A percentile compares a stretch with the other conserved stretches of the same genome.
These are phyloP conservation scores for Upupa epops DNA, from an alignment of 2,113 vertebrate species.

Conservation along the genomic window DNA sequence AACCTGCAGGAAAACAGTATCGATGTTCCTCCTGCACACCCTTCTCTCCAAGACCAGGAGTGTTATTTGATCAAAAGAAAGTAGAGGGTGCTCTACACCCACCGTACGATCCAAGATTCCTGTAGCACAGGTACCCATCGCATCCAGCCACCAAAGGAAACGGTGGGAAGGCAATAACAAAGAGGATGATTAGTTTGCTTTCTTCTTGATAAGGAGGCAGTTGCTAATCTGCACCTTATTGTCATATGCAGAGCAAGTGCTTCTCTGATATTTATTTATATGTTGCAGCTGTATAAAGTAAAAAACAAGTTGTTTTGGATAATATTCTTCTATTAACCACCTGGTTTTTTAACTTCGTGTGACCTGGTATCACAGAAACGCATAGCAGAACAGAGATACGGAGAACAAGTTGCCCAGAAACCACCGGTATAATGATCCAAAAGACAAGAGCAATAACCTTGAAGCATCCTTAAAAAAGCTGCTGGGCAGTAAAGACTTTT, in stretches of 20 bases:
- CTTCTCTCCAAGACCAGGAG: constrained; percentile 47
- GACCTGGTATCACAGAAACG: not conserved
- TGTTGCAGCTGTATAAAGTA: not conserved
- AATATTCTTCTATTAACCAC: not conserved
- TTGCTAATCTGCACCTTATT: not conserved
- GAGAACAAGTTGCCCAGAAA: not conserved
- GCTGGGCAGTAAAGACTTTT: not conserved
- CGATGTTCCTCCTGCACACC: constrained; percentile 20
- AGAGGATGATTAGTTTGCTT: not conserved
- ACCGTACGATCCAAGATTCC: constrained; percentile 64
- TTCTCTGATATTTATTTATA: not conserved
- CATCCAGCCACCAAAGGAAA: not conserved
- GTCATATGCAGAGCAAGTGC: not conserved
- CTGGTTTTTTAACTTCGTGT: not conserved
- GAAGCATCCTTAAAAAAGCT: not conserved
- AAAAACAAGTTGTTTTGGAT: not conserved
- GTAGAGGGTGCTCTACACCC: constrained; percentile 92
- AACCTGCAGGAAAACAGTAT: constrained; percentile 73
- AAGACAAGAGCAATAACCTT: not conserved
- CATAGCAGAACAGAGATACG: not conserved
- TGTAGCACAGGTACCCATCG: not conserved
- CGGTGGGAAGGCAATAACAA: not conserved
- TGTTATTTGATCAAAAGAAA: constrained; percentile 81
- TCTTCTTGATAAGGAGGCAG: not conserved
- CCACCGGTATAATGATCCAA: not conserved